Percentiles rank a stretch among this genome's conserved stretches.
phyloP scores from a whole-genome alignment of 2,888 invertebrate genomes.

The Lithophane leautieri region DNA sequence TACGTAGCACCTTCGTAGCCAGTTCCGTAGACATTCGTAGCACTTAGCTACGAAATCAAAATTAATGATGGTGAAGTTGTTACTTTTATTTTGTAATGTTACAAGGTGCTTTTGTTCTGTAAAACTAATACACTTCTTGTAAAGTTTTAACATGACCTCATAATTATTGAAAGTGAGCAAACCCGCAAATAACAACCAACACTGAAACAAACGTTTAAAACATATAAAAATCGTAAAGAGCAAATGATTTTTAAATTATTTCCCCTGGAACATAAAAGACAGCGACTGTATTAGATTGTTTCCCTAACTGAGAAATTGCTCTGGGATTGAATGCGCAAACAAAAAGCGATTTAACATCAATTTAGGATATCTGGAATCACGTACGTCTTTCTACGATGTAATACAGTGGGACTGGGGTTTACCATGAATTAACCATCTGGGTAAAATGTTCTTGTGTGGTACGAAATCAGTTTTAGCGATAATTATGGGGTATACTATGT shows the following conservation, averaged over 20 bases:
- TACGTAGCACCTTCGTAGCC: constrained; percentile 22
- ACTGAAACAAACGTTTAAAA: constrained; percentile 28
- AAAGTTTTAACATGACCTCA: not conserved
- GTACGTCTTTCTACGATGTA: constrained; percentile 37
- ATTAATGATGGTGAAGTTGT: constrained; percentile 15
- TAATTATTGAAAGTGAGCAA: not conserved
- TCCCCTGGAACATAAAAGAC: constrained; percentile 72
- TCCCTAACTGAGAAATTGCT: constrained; percentile 81
- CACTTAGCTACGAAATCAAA: constrained; percentile 27
- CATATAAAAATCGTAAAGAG: constrained; percentile 42
- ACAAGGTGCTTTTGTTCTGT: not conserved
- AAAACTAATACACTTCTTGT: not conserved
- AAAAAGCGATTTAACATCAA: constrained; percentile 86
- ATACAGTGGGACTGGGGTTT: constrained; percentile 32
- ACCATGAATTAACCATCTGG: too few species aligned
- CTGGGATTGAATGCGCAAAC: constrained; percentile 82
- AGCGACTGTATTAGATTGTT: constrained; percentile 77
- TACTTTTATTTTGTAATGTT: constrained; percentile 11
- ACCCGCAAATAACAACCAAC: not conserved
- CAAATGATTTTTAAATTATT: constrained; percentile 69
- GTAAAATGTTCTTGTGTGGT: too few species aligned
- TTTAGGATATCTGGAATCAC: constrained; percentile 67
- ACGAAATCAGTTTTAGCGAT: too few species aligned
- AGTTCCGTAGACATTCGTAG: constrained; percentile 19
- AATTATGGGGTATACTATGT: constrained; percentile 33